These are phyloP conservation scores for Neoarius graeffei DNA, from an alignment of 2,113 vertebrate genomes.

Conservation along the genomic window DNA sequence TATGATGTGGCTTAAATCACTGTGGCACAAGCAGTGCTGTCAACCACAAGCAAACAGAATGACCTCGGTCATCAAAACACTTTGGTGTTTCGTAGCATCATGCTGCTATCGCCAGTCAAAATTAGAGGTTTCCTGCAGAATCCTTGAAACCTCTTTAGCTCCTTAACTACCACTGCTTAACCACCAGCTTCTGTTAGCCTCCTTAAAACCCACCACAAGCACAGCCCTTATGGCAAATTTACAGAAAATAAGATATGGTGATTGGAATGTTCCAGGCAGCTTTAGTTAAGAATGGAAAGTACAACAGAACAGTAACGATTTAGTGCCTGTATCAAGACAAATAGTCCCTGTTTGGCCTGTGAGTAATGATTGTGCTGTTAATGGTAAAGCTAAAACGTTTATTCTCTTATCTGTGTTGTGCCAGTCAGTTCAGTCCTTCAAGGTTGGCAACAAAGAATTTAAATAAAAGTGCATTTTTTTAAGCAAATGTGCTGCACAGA, in stretches of 20 bases:
- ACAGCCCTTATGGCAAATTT: not conserved
- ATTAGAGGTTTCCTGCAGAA: slow-evolving; percentile 2
- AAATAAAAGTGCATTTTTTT: not conserved
- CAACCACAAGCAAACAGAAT: slow-evolving; percentile 10
- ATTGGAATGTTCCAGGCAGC: not conserved
- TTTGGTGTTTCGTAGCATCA: slow-evolving; percentile 4
- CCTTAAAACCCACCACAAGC: not conserved
- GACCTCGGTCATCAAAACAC: not conserved
- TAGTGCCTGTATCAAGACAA: slow-evolving; percentile 6
- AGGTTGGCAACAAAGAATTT: slow-evolving; percentile 11
- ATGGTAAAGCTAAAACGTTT: not conserved
- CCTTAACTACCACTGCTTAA: not conserved
- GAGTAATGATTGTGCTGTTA: not conserved
- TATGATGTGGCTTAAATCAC: slow-evolving; percentile 17
- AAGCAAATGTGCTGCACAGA: not conserved
- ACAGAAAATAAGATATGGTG: not conserved
- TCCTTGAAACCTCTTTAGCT: slow-evolving; percentile 15
- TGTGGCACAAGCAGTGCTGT: not conserved
- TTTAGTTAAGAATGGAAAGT: not conserved
- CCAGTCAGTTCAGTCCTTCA: not conserved
- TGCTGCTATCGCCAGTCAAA: not conserved
- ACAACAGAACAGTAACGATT: slow-evolving; percentile 18
- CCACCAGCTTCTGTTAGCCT: not conserved
- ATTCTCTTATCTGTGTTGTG: slow-evolving; percentile 14
- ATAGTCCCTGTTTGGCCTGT: slow-evolving; percentile 36